Base-by-base conservation (phyloP, 2,888 invertebrate species). In the Dynastes maya region DNA sequence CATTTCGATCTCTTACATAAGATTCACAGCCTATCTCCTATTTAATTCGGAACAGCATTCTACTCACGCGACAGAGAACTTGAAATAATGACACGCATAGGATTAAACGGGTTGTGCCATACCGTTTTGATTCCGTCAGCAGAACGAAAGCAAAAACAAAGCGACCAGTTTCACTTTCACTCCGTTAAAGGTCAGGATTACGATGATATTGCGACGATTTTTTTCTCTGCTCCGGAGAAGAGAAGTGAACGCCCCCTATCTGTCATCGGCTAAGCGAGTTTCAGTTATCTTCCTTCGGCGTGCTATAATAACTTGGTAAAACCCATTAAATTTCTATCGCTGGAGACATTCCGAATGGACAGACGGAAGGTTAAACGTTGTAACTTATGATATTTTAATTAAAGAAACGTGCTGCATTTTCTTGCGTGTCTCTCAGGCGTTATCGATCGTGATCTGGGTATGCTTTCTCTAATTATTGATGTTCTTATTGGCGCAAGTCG, bases 131-230 rank as follows among this genome's bases (percentile, higher is more conserved):
- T 45, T 45, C 45, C 45, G 45, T 45, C 45, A 45, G 45, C 45
- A 2, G 45, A 45, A 45, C 8, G 45, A 45, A 55, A 55, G 55
- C n/a, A 40, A 32, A 64, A 64, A 37, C 11, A 32, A 37, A 13
- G 32, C 5, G 29, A 32, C 32, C 16, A 65, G 40, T 37, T 65
- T 65, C 65, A 65, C 65, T 65, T 65, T 65, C 65, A 65, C 65
- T 65, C 65, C 65, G 45, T 1, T 65, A 65, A 65, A 65, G 65
- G 65, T 65, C 65, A 11, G 45, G 8, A 45, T 45, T 45, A 11
- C 45, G 45, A 45, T 11, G 40, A 9, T 45, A 45, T 8, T 3
- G 40, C 40, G 40, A 8, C 40, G 45, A 45, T 8, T 45, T 45
- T 45, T 45, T 45, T 45, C 32, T 55, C n/a, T 22, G 1, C 6